These are phyloP conservation scores for Micromussa lordhowensis DNA, from an alignment of 92 coral and sea anemone species.

Conservation along the genomic window DNA sequence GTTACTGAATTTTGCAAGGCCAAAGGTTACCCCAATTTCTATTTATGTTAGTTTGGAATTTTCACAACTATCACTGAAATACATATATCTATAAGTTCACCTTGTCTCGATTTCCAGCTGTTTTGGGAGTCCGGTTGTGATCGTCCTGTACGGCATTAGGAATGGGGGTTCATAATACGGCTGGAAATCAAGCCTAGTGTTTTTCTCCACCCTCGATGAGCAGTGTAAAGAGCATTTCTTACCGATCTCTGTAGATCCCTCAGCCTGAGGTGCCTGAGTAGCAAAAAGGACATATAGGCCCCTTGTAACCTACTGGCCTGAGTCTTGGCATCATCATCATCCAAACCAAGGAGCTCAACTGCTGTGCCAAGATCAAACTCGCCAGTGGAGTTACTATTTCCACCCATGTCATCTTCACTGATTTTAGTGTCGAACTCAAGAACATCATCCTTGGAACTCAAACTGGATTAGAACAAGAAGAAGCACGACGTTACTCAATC, in stretches of 20 bases:
- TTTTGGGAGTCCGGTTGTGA: too few relatives aligned
- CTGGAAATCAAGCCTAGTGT: too few relatives aligned
- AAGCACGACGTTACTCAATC: too few relatives aligned
- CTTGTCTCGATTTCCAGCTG: too few relatives aligned
- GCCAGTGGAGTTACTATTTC: slow-evolving; percentile 67
- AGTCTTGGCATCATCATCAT: slow-evolving; percentile 85
- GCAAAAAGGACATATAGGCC: slow-evolving; percentile 93
- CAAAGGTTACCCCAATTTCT: neutral
- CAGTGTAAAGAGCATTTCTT: slow-evolving; percentile 22
- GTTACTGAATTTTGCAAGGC: neutral
- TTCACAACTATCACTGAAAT: neutral
- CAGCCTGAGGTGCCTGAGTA: slow-evolving; percentile 91
- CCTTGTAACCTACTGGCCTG: slow-evolving; percentile 87
- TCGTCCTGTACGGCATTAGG: too few relatives aligned
- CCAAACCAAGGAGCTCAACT: slow-evolving; percentile 90
- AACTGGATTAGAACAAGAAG: neutral
- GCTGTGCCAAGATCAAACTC: slow-evolving; percentile 95
- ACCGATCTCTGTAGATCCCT: slow-evolving; percentile 97
- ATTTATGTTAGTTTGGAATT: neutral
- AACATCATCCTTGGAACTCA: slow-evolving; percentile 80
- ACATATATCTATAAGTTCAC: neutral
- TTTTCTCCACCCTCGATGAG: too few relatives aligned
- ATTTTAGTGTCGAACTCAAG: slow-evolving; percentile 92
- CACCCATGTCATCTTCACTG: slow-evolving; percentile 87
- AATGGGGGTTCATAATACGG: too few relatives aligned